Evolutionary conservation across 2,113 vertebrate genomes (phyloP), one percentile per base, ranked within the genome.

Genomic region (Scolopax mira): DNA sequence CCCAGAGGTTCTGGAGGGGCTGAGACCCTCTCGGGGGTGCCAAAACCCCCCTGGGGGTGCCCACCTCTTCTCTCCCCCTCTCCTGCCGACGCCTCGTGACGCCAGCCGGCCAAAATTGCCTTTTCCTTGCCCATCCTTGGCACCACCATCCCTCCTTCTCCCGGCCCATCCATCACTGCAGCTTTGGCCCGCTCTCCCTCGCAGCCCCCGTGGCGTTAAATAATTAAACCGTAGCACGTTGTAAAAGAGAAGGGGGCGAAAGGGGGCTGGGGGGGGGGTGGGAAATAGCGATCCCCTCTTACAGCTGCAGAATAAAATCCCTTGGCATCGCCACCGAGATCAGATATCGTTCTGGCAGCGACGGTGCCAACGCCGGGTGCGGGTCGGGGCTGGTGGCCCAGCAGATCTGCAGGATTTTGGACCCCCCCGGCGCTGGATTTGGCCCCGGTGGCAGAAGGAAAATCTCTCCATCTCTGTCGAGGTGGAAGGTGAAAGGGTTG

Each of bases 201-300:
- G 3, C 93, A 94, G 17, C 94, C 90, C 90, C 94, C 62, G 2
- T 57, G 80, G 94, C 72, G 93, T 66, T 96, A 67, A 89, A 92
- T 96, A 93, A 96, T 96, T 95, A 92, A 94, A 94, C 83, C 24
- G 21, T 60, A 71, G 77, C 93, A 92, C 48, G 12, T 61, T 79
- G 94, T 92, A 94, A 96, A 95, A 70, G 54, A 42, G 25, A 14
- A 25, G 13, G 49, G 24, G 49, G 24, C 13, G 13, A 46, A 46
- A 46, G 24, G 25, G 6, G 49, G 25, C 4, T 7, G 9, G 13
- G 9, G 22, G 33, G n/a, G 58, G 55, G 19, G 31, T 13, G 8
- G 27, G 11, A 70, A 55, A 55, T 9, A n/a, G 37, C 1, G 37
- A 65, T 88, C 72, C 79, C 65, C 55, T 86, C 79, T 70, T 89